Percentiles rank a stretch among this genome's conserved stretches.
Evolutionary conservation across 2,797 vertebrate species (phyloP).

Genomic region (Cottoperca gobio): DNA sequence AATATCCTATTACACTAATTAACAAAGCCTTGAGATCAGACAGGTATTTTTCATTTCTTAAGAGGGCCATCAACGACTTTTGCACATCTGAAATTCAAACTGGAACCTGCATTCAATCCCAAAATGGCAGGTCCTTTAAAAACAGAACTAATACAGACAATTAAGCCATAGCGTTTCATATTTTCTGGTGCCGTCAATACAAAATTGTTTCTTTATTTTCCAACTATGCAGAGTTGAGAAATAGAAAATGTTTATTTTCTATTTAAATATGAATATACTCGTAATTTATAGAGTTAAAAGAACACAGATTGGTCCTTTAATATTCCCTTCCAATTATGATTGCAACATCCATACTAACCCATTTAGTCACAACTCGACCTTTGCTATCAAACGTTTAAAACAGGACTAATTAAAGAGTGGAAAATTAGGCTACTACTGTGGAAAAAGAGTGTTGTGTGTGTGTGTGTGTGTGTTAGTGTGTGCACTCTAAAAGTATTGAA

Average conservation of each 20-base stretch:
- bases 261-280: neutral
- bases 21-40: constrained; percentile 10
- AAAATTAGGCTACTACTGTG: constrained; percentile 47
- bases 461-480: neutral
- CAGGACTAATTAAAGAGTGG: constrained; percentile 17
- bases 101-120: neutral
- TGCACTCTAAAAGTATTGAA: constrained; percentile 57
- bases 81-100: neutral
- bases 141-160: neutral
- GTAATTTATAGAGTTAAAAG: neutral
- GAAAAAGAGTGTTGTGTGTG: constrained; percentile 32
- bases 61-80: neutral
- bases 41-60: neutral
- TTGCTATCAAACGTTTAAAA: constrained; percentile 22
- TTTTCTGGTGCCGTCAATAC: neutral
- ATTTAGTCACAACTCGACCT: neutral
- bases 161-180: neutral
- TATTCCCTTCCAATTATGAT: neutral
- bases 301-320: neutral
- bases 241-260: neutral
- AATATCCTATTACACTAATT: neutral
- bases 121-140: neutral
- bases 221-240: neutral
- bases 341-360: neutral
- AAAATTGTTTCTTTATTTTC: neutral